Evolutionary conservation across 2,113 vertebrate species (phyloP).

Genomic region (Anarhynchus alexandrinus): DNA sequence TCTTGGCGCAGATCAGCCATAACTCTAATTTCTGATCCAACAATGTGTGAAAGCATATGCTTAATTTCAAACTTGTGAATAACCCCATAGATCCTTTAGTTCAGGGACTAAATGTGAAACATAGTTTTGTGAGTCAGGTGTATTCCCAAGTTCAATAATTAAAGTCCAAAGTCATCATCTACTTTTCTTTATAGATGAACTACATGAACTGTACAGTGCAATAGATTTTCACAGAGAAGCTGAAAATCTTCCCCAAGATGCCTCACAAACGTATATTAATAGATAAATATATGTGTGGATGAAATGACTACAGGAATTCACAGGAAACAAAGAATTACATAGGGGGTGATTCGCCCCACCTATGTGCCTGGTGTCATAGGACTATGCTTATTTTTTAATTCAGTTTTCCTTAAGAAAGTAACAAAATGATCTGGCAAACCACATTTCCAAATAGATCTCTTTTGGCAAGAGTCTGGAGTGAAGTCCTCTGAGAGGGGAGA

Average conservation of each 20-base stretch:
- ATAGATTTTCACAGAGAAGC: neutral
- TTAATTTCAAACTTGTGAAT: neutral
- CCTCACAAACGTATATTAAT: neutral
- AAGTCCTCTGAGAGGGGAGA: neutral
- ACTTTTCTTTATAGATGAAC: neutral
- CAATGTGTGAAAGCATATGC: neutral
- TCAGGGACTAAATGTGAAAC: neutral
- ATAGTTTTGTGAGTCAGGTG: neutral
- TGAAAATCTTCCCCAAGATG: neutral
- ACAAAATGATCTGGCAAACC: neutral
- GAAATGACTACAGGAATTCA: neutral
- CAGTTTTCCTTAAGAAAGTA: neutral
- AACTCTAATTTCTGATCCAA: neutral
- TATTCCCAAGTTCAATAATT: neutral
- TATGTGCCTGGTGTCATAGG: neutral
- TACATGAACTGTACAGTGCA: neutral
- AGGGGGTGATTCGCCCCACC: accelerated
- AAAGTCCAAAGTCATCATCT: neutral
- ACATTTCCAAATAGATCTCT: neutral
- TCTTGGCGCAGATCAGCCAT: neutral
- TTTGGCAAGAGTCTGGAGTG: neutral
- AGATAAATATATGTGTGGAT: neutral
- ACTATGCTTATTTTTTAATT: neutral
- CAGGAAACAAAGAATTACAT: neutral
- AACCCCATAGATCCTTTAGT: neutral